Percentiles rank a stretch among this genome's conserved stretches.
phyloP scores from a whole-genome alignment of 1,140 invertebrate genomes.

The Formica selysi region DNA sequence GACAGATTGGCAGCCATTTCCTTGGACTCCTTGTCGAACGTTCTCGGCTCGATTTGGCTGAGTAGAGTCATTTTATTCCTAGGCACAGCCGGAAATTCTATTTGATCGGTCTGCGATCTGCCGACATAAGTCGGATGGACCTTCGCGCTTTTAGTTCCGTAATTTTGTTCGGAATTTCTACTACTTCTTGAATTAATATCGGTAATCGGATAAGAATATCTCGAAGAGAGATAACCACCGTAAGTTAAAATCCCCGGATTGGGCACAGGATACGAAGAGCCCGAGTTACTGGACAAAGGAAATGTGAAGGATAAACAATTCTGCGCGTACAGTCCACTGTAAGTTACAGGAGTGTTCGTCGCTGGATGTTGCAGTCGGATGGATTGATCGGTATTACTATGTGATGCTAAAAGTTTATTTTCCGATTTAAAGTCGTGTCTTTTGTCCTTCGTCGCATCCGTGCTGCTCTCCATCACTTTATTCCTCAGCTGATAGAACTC shows the following conservation, averaged over 20 bases:
- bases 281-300: conserved; percentile 32
- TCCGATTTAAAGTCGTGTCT: conserved; percentile 46
- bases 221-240: conserved; percentile 19
- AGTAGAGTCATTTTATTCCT: conserved; percentile 80
- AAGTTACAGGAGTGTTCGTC: conserved; percentile 19
- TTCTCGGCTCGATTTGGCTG: conserved; percentile 80
- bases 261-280: conserved; percentile 45
- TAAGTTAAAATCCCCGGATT: conserved; percentile 35
- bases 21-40: conserved; percentile 67
- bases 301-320: conserved; percentile 64
- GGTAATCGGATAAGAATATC: not conserved
- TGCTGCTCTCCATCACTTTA: conserved; percentile 74
- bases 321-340: conserved; percentile 45
- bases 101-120: conserved; percentile 65
- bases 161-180: conserved; percentile 30
- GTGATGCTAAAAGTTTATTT: not conserved
- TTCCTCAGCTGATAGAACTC: conserved; percentile 79
- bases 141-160: conserved; percentile 39
- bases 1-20: conserved; percentile 82
- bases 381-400: conserved; percentile 10
- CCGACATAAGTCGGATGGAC: conserved; percentile 68
- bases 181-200: conserved; percentile 26
- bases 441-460: conserved; percentile 38
- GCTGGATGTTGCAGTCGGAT: not conserved
- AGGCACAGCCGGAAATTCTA: conserved; percentile 70